Evolutionary conservation across 2,888 invertebrate species (phyloP).

Genomic region (Hirtodrosophila alboralis): DNA sequence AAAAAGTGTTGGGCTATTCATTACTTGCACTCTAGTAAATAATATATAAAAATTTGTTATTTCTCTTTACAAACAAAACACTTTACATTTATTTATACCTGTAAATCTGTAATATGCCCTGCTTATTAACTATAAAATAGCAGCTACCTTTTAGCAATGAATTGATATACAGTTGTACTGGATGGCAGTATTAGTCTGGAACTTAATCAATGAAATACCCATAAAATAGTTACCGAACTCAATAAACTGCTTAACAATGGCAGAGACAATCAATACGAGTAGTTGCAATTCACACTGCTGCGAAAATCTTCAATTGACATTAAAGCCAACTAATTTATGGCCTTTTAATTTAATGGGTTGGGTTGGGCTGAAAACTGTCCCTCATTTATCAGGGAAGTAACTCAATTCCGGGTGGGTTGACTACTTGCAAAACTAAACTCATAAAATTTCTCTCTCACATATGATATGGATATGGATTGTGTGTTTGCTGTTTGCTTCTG

Average conservation of each 20-base stretch:
- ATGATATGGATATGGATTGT: slow-evolving; percentile 19
- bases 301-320: slow-evolving; percentile 75
- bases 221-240: slow-evolving; percentile 66
- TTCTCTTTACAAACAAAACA: too few species aligned
- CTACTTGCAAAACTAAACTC: slow-evolving; percentile 42
- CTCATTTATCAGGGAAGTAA: slow-evolving; percentile 51
- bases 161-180: slow-evolving; percentile 10
- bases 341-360: slow-evolving; percentile 84
- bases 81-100: too few species aligned
- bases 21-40: too few species aligned
- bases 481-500: slow-evolving; percentile 53
- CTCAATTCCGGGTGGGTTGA: slow-evolving; percentile 59
- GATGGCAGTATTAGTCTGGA: slow-evolving; percentile 35
- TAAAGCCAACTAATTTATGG: slow-evolving; percentile 83
- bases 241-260: slow-evolving; percentile 49
- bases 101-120: slow-evolving; percentile 2
- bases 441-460: slow-evolving; percentile 34
- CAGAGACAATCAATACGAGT: slow-evolving; percentile 55
- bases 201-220: slow-evolving; percentile 50
- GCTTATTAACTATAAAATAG: background rate
- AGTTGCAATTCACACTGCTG: slow-evolving; percentile 69
- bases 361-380: slow-evolving; percentile 79
- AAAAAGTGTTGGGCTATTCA: too few species aligned
- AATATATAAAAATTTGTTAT: too few species aligned
- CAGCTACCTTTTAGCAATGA: too few species aligned